A percentile compares a stretch with the other conserved stretches of the same genome.
phyloP scores from a whole-genome alignment of 2,113 vertebrate genomes.

The Gracilinanus agilis region DNA sequence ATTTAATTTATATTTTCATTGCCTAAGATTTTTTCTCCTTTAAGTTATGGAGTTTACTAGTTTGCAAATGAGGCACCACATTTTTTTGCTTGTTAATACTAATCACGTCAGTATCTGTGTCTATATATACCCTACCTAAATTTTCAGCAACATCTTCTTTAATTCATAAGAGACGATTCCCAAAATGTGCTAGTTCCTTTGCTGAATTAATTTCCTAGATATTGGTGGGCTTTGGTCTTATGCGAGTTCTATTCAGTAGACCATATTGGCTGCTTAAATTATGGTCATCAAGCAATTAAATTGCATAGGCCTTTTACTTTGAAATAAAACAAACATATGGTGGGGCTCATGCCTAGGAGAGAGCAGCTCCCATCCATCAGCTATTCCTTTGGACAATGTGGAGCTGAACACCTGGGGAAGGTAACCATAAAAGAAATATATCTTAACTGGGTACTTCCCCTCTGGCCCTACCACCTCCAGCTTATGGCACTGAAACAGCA shows the following conservation, averaged over 20 bases:
- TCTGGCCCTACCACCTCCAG: not conserved
- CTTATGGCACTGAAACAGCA: not conserved
- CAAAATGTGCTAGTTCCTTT: not conserved
- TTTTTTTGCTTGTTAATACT: not conserved
- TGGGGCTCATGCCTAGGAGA: not conserved
- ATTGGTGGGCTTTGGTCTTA: not conserved
- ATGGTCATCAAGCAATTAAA: conserved; percentile 2
- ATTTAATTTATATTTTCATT: conserved; percentile 4
- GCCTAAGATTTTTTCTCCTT: not conserved
- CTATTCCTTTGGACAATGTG: not conserved
- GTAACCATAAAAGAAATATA: conserved; percentile 6
- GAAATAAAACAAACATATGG: conserved; percentile 9
- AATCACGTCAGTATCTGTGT: not conserved
- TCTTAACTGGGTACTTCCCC: conserved; percentile 6
- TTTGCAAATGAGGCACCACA: not conserved
- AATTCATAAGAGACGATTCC: not conserved
- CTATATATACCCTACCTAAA: not conserved
- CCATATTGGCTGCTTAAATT: conserved; percentile 4
- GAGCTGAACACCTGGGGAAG: not conserved
- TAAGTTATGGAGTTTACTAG: not conserved
- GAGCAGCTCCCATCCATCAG: not conserved
- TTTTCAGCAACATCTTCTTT: not conserved
- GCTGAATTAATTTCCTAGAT: not conserved
- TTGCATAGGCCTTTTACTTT: conserved; percentile 5
- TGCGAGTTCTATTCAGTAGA: not conserved